Evolutionary conservation across 2,113 vertebrate genomes (phyloP), one percentile per base, ranked within the genome.

Genomic region (Phainopepla nitens): DNA sequence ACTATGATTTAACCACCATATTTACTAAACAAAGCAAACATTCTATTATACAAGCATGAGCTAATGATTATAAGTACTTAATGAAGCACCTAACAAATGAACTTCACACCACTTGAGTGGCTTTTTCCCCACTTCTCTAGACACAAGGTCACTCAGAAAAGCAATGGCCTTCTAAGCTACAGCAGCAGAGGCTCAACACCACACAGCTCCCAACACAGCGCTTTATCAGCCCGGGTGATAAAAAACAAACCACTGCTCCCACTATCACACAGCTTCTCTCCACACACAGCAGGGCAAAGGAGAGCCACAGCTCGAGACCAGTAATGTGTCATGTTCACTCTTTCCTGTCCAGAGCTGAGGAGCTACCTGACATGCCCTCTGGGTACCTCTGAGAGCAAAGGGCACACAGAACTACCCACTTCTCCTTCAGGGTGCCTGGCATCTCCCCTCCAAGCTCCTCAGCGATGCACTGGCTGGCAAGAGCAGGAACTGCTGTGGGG

Each of bases 251-350:
- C 56, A 24, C 13, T 7, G 15, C 2, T 41, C 53, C 27, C 4
- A 1, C n/a, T 57, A 28, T 4, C 39, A 54, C 33, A 49, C n/a
- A 39, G 3, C 65, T 76, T 17, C 60, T 71, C 24, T 33, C 41
- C n/a, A 64, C 31, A 7, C 3, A 11, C 2, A 33, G 9, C 11
- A 39, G 33, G 35, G 61, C 35, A 20, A 64, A 77, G 49, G 11
- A 56, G 69, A 87, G 73, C 20, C 25, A 42, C 17, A 71, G 44
- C 25, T 18, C 1, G 0, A 51, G 27, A 56, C 8, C 8, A 45
- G 51, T 2, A 2, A 28, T 0, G 1, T 2, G 8, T 16, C 7
- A 1, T 0, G 4, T 15, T 31, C 56, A 50, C 44, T 13, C 22
- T 6, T 31, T 69, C 15, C 64, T 9, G 5, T 2, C 20, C 36